Conservation (phyloP, 2,113 vertebrate species). For the Damaliscus lunatus region DNA sequence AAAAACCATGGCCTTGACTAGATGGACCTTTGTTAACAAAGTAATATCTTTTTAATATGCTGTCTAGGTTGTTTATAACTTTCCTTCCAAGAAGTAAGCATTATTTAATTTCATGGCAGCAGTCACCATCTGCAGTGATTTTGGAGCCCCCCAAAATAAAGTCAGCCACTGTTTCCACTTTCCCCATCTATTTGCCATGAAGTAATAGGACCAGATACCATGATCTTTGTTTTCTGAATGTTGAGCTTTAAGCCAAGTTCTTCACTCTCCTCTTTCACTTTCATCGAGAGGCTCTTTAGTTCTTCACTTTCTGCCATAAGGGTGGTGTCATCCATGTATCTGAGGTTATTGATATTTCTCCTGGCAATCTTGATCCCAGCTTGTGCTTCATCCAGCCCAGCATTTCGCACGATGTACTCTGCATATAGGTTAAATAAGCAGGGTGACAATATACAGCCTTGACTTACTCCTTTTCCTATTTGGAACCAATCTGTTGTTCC, state of each 20-base stretch:
- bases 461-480: background rate
- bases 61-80: background rate
- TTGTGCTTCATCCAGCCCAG: background rate
- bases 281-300: background rate
- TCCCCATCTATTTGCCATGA: background rate
- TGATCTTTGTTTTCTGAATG: background rate
- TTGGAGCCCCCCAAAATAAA: background rate
- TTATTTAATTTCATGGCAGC: background rate
- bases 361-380: background rate
- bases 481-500: background rate
- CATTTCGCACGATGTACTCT: background rate
- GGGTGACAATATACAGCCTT: background rate
- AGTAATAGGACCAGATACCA: background rate
- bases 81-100: background rate
- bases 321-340: rapidly evolving
- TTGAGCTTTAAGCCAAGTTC: background rate
- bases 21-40: background rate
- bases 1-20: background rate
- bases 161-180: background rate
- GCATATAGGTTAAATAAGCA: background rate
- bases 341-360: background rate
- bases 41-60: background rate
- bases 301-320: background rate
- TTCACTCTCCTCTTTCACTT: background rate
- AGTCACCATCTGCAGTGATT: background rate